Percentiles rank a stretch among this genome's conserved stretches.
phyloP scores from a whole-genome alignment of 2,113 vertebrate genomes.

The Sinocyclocheilus maitianheensis region DNA sequence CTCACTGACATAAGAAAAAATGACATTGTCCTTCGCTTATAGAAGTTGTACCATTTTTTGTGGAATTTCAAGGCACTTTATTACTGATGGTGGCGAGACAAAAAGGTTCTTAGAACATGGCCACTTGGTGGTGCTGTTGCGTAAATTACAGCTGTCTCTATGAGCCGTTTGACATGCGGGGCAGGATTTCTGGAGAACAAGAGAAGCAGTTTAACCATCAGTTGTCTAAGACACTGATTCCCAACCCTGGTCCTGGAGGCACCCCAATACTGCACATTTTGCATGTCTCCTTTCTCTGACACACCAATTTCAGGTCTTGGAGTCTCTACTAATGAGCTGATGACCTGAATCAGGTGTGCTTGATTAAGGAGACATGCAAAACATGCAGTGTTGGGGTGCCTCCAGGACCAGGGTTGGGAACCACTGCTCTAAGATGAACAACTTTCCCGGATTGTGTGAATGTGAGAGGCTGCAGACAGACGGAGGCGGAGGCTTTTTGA shows the following conservation, averaged over 20 bases:
- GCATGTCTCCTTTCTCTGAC: no score
- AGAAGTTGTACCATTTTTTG: no score
- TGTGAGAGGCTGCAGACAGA: slow-evolving; percentile 14
- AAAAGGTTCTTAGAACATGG: not conserved
- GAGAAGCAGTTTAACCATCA: slow-evolving; percentile 38
- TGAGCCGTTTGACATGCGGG: not conserved
- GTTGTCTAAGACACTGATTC: not conserved
- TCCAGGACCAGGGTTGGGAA: no score
- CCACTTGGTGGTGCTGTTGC: slow-evolving; percentile 57
- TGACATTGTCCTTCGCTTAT: not conserved
- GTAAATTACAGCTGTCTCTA: not conserved
- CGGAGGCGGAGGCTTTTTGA: slow-evolving; percentile 27
- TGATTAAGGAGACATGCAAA: no score
- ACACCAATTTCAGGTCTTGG: no score
- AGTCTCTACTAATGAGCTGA: no score
- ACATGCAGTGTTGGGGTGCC: no score
- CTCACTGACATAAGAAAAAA: not conserved
- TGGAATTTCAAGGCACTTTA: not conserved
- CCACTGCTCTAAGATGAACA: slow-evolving; percentile 27
- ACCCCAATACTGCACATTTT: no score
- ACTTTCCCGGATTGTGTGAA: slow-evolving; percentile 28
- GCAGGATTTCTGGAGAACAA: slow-evolving; percentile 25
- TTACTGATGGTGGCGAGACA: not conserved
- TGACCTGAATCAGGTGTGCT: no score
- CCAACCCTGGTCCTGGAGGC: no score